phyloP scores from a whole-genome alignment of 2,888 invertebrate genomes.

The Ashinkailepas kermadecensis region DNA sequence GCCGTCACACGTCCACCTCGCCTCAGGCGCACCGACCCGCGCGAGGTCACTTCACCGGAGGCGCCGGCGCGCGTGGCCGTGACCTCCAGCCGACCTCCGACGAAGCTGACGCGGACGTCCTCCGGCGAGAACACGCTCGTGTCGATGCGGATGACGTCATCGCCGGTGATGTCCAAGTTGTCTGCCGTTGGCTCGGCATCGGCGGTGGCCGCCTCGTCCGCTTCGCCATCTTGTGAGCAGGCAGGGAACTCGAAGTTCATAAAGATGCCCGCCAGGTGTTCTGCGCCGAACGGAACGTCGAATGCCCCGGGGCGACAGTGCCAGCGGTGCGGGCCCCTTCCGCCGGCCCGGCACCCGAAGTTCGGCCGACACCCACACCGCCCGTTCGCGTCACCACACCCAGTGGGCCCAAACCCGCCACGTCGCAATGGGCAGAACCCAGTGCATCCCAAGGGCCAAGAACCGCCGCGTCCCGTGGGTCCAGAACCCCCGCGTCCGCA shows the following conservation, averaged over 20 bases:
- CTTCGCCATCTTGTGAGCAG: neutral
- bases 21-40: neutral
- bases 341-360: neutral
- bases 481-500: neutral
- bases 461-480: neutral
- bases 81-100: neutral
- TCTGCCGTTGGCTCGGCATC: neutral
- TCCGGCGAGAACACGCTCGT: neutral
- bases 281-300: neutral
- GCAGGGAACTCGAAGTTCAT: neutral
- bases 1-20: neutral
- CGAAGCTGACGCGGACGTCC: conserved; percentile 7
- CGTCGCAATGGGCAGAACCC: no score
- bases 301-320: neutral
- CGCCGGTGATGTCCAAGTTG: neutral
- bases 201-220: neutral
- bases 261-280: neutral
- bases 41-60: neutral
- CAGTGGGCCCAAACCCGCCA: no score
- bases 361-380: no score
- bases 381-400: no score
- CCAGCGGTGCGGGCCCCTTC: neutral
- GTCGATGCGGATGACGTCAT: neutral
- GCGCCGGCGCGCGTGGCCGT: neutral
- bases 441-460: neutral